Percentiles rank a stretch among this genome's conserved stretches.
Conservation (phyloP, 2,888 invertebrate genomes). For the Ischnus inquisitorius region DNA sequence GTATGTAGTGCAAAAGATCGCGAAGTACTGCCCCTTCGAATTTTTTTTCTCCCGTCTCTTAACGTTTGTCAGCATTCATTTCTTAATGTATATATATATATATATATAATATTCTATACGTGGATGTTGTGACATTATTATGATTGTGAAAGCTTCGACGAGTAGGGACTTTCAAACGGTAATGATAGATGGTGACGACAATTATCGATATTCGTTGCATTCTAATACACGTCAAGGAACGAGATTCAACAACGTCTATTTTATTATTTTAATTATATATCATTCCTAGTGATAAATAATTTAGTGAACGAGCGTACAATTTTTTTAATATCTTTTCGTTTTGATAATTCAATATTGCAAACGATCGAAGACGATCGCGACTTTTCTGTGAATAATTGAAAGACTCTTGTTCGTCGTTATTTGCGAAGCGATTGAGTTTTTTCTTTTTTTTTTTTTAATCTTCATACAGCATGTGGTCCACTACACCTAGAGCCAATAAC, state of each 20-base stretch:
- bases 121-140: conserved; percentile 28
- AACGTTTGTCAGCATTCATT: conserved; percentile 5
- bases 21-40: conserved; percentile 40
- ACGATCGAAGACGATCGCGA: neutral
- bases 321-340: conserved; percentile 3
- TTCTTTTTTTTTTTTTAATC: neutral
- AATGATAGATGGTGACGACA: conserved; percentile 10
- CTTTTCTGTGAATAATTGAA: conserved; percentile 17
- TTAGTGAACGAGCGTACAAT: conserved; percentile 2
- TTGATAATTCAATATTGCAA: conserved; percentile 10
- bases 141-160: neutral
- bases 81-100: no score
- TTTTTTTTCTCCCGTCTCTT: neutral
- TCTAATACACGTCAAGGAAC: neutral
- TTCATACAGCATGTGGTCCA: conserved; percentile 48
- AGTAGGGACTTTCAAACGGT: conserved; percentile 2
- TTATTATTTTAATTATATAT: neutral
- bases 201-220: conserved; percentile 40
- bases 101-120: conserved; percentile 3
- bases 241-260: neutral
- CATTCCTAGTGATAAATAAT: conserved; percentile 6
- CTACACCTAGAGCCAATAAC: conserved; percentile 64
- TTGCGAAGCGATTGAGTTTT: conserved; percentile 13
- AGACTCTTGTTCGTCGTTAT: conserved; percentile 19
- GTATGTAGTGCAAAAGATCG: conserved; percentile 43